Base-by-base conservation (phyloP, 2,797 vertebrate species). In the Helicolenus hilgendorfi region DNA sequence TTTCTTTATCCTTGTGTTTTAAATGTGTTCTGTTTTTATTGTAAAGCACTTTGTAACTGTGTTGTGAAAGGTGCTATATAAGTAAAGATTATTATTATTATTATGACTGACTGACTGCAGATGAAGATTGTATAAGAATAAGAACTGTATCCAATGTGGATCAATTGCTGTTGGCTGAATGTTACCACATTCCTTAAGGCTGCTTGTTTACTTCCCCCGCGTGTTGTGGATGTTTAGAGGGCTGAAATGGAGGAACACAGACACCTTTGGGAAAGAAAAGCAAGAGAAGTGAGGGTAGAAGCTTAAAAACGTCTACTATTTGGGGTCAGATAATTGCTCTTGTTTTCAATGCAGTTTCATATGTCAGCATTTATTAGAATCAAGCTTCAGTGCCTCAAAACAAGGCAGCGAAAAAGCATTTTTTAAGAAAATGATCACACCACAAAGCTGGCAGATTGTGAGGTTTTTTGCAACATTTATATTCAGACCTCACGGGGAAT, bases 401-500 rank as follows among this genome's bases (percentile, higher is more conserved):
- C 55, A 63, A 69, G 64, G 20, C 33, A 55, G 53, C 5, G 0
- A 69, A 64, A 77, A 63, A 79, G 15, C 22, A 65, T 14, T 56
- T 73, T 63, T 7, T 5, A 7, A 55, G 31, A 35, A 83, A 53
- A 68, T 59, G 0, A 72, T 62, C 20, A 49, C 45, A 20, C 20
- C 31, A 35, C 31, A 26, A 35, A 4, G 2, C 5, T 3, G 4
- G 41, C 24, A 60, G 65, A 84, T 64, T 33, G 27, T 53, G 59
- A 36, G 29, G 2, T 68, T 81, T 76, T 76, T 24, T 83, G 41
- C 33, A 77, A 77, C 8, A 86, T 83, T 69, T 79, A 41, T 79
- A 22, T 81, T 22, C 63, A 53, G 41, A 65, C 26, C 49, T 89
- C 53, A 29, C 3, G 15, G 26, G 14, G 59, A 72, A 89, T 83